These are phyloP conservation scores for Ophiothrix spiculata DNA, from an alignment of 35 echinoderm and acorn worm species.

Conservation along the genomic window DNA sequence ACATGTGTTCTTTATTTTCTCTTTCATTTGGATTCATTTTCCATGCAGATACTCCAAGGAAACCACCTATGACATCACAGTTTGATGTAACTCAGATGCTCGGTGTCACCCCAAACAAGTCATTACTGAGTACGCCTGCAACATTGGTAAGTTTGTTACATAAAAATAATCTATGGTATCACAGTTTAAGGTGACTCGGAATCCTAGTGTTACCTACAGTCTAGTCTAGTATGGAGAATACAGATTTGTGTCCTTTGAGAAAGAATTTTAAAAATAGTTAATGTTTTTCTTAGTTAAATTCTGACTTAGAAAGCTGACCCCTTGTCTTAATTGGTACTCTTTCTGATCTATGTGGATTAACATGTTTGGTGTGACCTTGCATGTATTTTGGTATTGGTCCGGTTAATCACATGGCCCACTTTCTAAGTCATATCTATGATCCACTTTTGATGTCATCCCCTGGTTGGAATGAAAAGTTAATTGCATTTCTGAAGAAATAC, in stretches of 20 bases:
- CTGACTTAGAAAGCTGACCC: too few relatives aligned
- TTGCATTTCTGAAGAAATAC: neutral
- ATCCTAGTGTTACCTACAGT: neutral
- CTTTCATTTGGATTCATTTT: neutral
- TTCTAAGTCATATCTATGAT: too few relatives aligned
- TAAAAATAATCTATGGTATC: neutral
- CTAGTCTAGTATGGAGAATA: neutral
- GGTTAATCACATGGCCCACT: neutral
- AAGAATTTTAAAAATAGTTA: too few relatives aligned
- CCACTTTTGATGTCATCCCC: neutral
- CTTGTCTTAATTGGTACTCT: too few relatives aligned
- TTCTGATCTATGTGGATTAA: too few relatives aligned
- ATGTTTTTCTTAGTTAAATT: too few relatives aligned
- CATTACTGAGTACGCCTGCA: slow-evolving; percentile 38
- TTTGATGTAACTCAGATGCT: slow-evolving; percentile 51
- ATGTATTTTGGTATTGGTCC: neutral
- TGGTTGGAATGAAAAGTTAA: neutral
- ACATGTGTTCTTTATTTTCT: neutral
- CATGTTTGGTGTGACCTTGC: too few relatives aligned
- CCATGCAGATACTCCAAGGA: slow-evolving; percentile 35
- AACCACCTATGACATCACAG: slow-evolving; percentile 49
- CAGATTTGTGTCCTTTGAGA: too few relatives aligned
- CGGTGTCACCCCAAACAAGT: slow-evolving; percentile 43
- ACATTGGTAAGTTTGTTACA: slow-evolving; percentile 27
- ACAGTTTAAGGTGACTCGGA: neutral